These are phyloP conservation scores for Himalopsyche japonica DNA, from an alignment of 2,888 invertebrate species.

Conservation along the genomic window DNA sequence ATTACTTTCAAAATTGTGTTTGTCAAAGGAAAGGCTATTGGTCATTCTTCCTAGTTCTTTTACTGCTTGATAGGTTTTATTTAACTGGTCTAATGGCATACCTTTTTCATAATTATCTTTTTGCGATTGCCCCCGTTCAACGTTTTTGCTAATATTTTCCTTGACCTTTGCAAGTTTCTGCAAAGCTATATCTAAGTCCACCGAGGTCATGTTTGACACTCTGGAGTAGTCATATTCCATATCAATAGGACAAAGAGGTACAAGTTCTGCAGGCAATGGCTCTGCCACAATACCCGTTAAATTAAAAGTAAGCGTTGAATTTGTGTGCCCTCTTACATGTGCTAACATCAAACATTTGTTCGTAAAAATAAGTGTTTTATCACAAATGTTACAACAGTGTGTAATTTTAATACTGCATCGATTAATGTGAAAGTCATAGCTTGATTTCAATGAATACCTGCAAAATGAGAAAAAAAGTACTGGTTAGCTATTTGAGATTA, in stretches of 20 bases:
- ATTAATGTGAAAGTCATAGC: slow-evolving; percentile 51
- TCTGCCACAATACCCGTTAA: slow-evolving; percentile 1
- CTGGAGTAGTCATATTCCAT: not conserved
- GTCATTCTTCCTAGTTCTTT: not conserved
- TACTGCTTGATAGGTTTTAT: not conserved
- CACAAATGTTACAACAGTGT: slow-evolving; percentile 51
- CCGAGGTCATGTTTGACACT: not conserved
- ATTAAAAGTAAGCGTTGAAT: slow-evolving; percentile 3
- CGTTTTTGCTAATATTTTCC: not conserved
- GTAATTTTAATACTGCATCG: slow-evolving; percentile 55
- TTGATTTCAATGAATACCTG: slow-evolving; percentile 54
- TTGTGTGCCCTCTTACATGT: slow-evolving; percentile 55
- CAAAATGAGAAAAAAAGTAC: slow-evolving; percentile 41
- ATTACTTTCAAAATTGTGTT: not conserved
- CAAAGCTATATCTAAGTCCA: not conserved
- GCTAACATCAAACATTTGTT: slow-evolving; percentile 56
- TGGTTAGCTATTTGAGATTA: too few species aligned
- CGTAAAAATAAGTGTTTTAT: slow-evolving; percentile 48
- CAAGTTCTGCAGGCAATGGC: not conserved
- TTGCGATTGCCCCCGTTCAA: not conserved
- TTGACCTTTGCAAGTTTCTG: not conserved
- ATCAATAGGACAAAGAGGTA: not conserved
- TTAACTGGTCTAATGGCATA: not conserved
- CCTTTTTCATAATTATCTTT: not conserved
- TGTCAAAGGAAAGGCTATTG: not conserved